Percentiles rank a stretch among this genome's conserved stretches.
Evolutionary conservation across 2,888 invertebrate species (phyloP).

Genomic region (Teinopalpus imperialis): DNA sequence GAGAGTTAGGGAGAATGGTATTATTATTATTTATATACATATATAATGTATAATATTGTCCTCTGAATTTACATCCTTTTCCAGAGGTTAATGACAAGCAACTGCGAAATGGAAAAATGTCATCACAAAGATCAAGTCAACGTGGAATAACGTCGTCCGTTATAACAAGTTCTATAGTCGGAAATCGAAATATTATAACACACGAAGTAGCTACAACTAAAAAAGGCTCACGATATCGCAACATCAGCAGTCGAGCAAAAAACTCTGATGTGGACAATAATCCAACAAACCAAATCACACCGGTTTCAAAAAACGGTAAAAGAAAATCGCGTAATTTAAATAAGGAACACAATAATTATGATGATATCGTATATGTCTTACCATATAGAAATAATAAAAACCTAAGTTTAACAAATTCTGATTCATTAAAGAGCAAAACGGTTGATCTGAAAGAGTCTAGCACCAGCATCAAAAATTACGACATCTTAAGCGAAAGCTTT

Average conservation of each 20-base stretch:
- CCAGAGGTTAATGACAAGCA: not conserved
- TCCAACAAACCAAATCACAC: not conserved
- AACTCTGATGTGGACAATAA: not conserved
- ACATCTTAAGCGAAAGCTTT: not conserved
- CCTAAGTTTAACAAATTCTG: not conserved
- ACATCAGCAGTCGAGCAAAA: no score
- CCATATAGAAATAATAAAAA: conserved; percentile 4
- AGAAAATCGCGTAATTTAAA: not conserved
- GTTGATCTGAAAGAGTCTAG: not conserved
- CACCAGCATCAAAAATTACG: not conserved
- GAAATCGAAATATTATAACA: conserved; percentile 14
- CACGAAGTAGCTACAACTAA: conserved; percentile 12
- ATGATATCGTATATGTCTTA: conserved; percentile 11
- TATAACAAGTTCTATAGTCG: conserved; percentile 7
- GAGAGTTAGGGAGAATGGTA: no score
- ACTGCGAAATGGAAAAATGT: not conserved
- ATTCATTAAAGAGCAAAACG: conserved; percentile 12
- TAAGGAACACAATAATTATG: not conserved
- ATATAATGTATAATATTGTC: no score
- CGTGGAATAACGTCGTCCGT: conserved; percentile 4
- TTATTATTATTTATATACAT: no score
- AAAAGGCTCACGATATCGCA: not conserved
- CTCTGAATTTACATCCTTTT: no score
- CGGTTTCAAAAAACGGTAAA: not conserved
- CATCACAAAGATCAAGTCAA: not conserved